Evolutionary conservation across 1,140 invertebrate species (phyloP), one percentile per base, ranked within the genome.

Genomic region (Cotesia typhae): DNA sequence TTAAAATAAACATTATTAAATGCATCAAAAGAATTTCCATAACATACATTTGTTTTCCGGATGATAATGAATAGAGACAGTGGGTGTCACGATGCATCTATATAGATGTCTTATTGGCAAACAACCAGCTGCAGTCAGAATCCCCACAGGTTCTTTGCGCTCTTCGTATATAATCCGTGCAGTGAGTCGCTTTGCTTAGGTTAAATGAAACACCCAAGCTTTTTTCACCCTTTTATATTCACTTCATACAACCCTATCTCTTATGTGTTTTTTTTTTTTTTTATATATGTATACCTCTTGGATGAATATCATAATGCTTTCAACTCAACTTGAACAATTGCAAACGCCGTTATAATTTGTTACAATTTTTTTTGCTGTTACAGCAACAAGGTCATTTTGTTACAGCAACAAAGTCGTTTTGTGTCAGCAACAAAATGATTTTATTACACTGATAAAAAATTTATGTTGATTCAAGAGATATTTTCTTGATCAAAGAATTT

Each of bases 21-120:
- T 47, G 10, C 7, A 47, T 47, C 41, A 47, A 47, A 47, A 47
- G 41, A 47, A 9, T 47, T 47, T 47, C 10, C 41, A 6, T 47
- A 47, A 6, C 41, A 10, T 6, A 7, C 6, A 47, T 10, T 47
- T 77, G 78, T 81, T 78, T 83, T 83, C 81, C 82, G 79, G 80
- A 78, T 82, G 77, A 79, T 84, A 83, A 84, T 82, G 77, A 76
- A 76, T 81, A 79, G 79, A 78, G 81, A 82, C 82, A 82, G 72
- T 77, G 77, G 64, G 41, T 65, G 20, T 80, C 77, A 75, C 72
- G 73, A 67, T 77, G 75, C 74, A 74, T 17, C 17, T 17, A 17
- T 17, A 17, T 79, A 80, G 76, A 79, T 73, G 77, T 78, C 79
- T 20, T 60, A 74, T 60, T 83, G 81, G 81, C 80, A 80, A 74